A percentile compares a stretch with the other conserved stretches of the same genome.
These are phyloP conservation scores for Siniperca obscura DNA, from an alignment of 2,797 vertebrate species.

Conservation along the genomic window DNA sequence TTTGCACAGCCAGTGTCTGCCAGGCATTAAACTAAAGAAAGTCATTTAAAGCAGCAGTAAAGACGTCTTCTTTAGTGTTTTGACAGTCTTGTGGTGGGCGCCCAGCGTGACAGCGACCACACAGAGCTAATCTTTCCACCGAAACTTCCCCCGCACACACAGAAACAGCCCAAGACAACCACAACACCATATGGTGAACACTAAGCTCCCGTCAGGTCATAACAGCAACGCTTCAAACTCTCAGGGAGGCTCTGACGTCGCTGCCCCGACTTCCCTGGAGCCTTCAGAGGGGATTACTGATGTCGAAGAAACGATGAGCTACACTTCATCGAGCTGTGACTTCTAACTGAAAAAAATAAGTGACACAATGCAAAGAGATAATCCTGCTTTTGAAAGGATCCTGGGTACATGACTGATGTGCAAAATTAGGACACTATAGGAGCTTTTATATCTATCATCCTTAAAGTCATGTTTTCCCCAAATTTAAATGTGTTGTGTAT, in stretches of 20 bases:
- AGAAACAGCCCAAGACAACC: slow-evolving; percentile 36
- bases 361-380: neutral
- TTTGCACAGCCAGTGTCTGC: neutral
- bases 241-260: neutral
- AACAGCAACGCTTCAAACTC: slow-evolving; percentile 32
- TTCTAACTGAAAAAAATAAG: neutral
- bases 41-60: neutral
- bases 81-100: neutral
- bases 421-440: neutral
- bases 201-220: slow-evolving; percentile 61
- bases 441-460: neutral
- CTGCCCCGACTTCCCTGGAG: neutral
- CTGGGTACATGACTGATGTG: neutral
- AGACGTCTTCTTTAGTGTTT: neutral
- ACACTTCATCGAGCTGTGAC: neutral
- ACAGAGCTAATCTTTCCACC: slow-evolving; percentile 48
- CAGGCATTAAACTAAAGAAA: neutral
- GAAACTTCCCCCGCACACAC: slow-evolving; percentile 18
- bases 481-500: neutral
- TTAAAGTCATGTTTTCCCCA: neutral
- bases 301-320: neutral
- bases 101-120: slow-evolving; percentile 30
- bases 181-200: slow-evolving; percentile 68
- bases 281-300: slow-evolving; percentile 25
- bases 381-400: slow-evolving; percentile 12